Evolutionary conservation across 2,113 vertebrate genomes (phyloP).

Genomic region (Mastomys natalensis): DNA sequence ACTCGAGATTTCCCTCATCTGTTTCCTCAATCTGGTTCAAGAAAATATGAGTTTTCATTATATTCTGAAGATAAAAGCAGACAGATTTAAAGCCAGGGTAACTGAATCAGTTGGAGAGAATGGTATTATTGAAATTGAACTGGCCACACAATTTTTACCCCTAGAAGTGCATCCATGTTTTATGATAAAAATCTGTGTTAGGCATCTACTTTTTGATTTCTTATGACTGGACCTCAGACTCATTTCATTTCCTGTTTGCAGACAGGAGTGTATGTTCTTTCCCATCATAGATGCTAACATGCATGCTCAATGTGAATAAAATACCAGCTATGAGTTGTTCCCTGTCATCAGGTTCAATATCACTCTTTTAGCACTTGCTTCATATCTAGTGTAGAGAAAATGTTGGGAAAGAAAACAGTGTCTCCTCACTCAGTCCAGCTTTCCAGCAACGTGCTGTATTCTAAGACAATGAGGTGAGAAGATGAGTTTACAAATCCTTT

Average conservation of each 20-base stretch:
- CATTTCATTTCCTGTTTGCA: background rate
- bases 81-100: background rate
- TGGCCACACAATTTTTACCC: background rate
- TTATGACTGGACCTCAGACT: background rate
- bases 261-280: background rate
- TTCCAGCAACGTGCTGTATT: background rate
- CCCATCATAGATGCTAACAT: background rate
- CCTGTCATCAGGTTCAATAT: background rate
- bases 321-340: background rate
- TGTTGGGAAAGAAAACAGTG: background rate
- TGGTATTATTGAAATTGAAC: background rate
- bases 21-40: background rate
- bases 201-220: background rate
- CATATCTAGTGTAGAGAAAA: background rate
- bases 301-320: background rate
- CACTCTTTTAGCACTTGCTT: background rate
- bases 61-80: background rate
- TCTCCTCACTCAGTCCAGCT: background rate
- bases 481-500: background rate
- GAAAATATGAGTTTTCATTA: background rate
- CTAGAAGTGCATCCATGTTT: background rate
- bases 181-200: background rate
- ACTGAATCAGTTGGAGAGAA: background rate
- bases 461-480: background rate
- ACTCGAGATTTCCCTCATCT: no score